Evolutionary conservation across 1,140 invertebrate genomes (phyloP), one percentile per base, ranked within the genome.

Genomic region (Trinorchestia longiramus): DNA sequence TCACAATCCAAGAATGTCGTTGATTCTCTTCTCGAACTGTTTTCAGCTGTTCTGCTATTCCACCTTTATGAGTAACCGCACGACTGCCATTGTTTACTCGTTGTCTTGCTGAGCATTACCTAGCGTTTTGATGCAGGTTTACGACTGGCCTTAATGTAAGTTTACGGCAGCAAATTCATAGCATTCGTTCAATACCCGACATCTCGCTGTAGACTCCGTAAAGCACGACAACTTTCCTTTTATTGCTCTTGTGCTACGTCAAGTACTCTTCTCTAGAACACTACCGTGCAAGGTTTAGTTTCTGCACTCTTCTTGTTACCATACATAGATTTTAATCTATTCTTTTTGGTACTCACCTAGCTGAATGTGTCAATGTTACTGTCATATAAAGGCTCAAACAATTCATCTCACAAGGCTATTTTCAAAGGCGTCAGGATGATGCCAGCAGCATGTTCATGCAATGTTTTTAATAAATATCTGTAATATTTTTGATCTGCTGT

Each of bases 171-270:
- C 0, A 90, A 90, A 90, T 90, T 90, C 88, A 42, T 90, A 90
- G 88, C 88, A 90, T 90, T 90, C n/a, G 88, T 90, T 90, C 88
- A 43, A 90, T 90, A 90, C 36, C n/a, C 28, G 88, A 90, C 88
- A 42, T 90, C 88, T 90, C 43, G 36, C 36, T 90, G 88, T 41
- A 90, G 88, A 90, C 88, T 3, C 23, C 23, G 88, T 42, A 42
- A 90, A 90, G 41, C 23, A 11, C 23, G 88, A 43, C 88, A 90
- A 90, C 41, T 90, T 90, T 90, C 88, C 41, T 90, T 90, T 42
- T 90, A 90, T 90, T 90, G 41, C 88, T 90, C 11, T 41, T 90
- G 4, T 42, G 88, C n/a, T 90, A 43, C 88, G 41, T 15, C 43
- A 4, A 90, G 43, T 15, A 42, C 88, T 43, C 11, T 90, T 41